Base-by-base conservation (phyloP, 2,888 invertebrate genomes). In the Erynnis tages region DNA sequence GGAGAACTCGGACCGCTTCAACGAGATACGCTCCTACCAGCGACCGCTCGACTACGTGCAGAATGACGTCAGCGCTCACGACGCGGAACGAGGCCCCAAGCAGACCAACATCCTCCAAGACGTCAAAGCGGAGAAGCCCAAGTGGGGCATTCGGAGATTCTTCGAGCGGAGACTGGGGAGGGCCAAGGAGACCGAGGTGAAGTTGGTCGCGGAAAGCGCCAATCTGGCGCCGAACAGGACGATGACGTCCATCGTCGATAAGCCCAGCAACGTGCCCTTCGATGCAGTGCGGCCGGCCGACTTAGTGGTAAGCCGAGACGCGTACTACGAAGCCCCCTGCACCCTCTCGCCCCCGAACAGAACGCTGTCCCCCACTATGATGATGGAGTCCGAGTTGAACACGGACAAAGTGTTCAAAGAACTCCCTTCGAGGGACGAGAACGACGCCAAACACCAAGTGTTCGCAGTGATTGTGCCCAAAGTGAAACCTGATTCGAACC, bases 41-140 rank as follows among this genome's bases (percentile, higher is more conserved):
- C 66, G 86, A 53, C 87, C 87, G 0, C 37, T 89, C 4, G 94
- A 95, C 0, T 95, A 94, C 64, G 91, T 95, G 0, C 94, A 93
- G 62, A 95, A 95, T 67, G 93, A 94, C 45, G 94, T 95, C 16
- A 92, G 91, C 50, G 65, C 75, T 11, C 63, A 78, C 30, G 76
- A 81, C 7, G 62, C 69, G 0, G 78, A 80, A 32, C 63, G 82
- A 58, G 74, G 76, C 54, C 83, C 79, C 40, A 80, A 91, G 74
- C 72, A 89, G 63, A 82, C 90, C 0, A 77, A 91, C 66, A 45
- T 85, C 37, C 69, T 85, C 10, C 74, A 90, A 61, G 75, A 85
- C 40, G 29, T 35, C 27, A 77, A 76, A 57, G 57, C 82, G 0
- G 79, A 82, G 30, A 85, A 84, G 58, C 76, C 83, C 0, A 84